phyloP scores from a whole-genome alignment of 2,888 invertebrate species.

The Microdon myrmicae region DNA sequence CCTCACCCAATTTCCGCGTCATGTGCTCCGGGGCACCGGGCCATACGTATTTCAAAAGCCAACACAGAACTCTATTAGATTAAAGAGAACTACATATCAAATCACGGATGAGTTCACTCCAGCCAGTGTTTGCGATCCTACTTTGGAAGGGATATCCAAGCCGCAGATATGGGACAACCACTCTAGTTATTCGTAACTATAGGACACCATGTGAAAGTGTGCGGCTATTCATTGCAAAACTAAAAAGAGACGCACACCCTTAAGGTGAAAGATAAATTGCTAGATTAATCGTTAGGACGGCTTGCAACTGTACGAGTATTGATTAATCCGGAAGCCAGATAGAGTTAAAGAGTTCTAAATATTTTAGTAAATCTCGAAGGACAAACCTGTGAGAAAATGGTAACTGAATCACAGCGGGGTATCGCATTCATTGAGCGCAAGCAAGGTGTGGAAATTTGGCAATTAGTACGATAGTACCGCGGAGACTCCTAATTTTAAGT shows the following conservation, averaged over 20 bases:
- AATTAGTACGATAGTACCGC: no score
- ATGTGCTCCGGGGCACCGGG: neutral
- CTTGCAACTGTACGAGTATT: constrained; percentile 15
- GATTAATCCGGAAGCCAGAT: constrained; percentile 7
- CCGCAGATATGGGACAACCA: neutral
- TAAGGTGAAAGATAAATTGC: constrained; percentile 35
- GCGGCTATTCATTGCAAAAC: no score
- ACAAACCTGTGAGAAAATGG: no score
- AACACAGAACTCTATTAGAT: constrained; percentile 25
- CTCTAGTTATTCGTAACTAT: constrained; percentile 13
- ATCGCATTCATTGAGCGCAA: no score
- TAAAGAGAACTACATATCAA: constrained; percentile 40
- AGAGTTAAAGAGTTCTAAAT: constrained; percentile 19
- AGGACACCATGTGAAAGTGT: constrained; percentile 22
- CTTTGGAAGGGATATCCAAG: constrained; percentile 10
- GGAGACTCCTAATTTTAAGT: no score
- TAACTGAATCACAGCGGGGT: no score
- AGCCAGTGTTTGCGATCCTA: constrained; percentile 19
- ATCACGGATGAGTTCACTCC: constrained; percentile 46
- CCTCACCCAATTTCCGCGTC: constrained; percentile 4
- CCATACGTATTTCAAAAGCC: constrained; percentile 1
- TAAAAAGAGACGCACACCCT: no score
- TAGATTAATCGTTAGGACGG: constrained; percentile 32
- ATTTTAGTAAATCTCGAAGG: constrained; percentile 13
- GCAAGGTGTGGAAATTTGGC: no score